Percentiles rank a stretch among this genome's conserved stretches.
These are phyloP conservation scores for Nomada ruficornis DNA, from an alignment of 2,888 invertebrate species.

Conservation along the genomic window DNA sequence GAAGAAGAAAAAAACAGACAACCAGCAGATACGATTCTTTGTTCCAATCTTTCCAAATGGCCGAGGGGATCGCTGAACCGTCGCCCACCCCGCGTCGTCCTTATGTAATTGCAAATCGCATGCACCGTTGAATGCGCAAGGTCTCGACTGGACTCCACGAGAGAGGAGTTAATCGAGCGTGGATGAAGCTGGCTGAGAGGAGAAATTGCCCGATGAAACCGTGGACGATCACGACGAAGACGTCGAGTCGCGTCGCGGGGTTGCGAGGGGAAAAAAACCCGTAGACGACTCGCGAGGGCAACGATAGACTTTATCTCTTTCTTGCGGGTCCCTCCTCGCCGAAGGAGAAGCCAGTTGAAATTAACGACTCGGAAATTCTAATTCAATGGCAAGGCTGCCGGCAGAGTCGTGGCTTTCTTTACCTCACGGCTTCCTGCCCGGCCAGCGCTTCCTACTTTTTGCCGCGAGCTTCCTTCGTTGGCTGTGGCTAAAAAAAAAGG, in stretches of 20 bases:
- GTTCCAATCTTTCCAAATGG: neutral
- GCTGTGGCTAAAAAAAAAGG: neutral
- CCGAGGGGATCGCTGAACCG: neutral
- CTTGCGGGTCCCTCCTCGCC: slow-evolving; percentile 30
- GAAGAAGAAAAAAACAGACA: neutral
- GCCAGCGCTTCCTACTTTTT: slow-evolving; percentile 36
- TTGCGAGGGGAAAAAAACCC: slow-evolving; percentile 21
- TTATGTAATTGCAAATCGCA: slow-evolving; percentile 57
- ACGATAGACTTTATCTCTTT: slow-evolving; percentile 35
- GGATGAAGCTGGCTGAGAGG: slow-evolving; percentile 61
- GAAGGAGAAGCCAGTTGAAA: slow-evolving; percentile 66
- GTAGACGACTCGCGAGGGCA: neutral
- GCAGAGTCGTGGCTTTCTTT: slow-evolving; percentile 38
- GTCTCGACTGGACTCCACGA: slow-evolving; percentile 64
- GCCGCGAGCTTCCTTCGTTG: slow-evolving; percentile 47
- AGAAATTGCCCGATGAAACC: slow-evolving; percentile 65
- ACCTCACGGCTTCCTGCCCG: slow-evolving; percentile 41
- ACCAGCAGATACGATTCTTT: neutral
- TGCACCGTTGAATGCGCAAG: slow-evolving; percentile 71
- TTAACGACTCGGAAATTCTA: slow-evolving; percentile 79
- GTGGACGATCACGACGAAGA: slow-evolving; percentile 22
- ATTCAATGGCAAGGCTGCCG: slow-evolving; percentile 78
- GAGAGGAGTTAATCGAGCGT: slow-evolving; percentile 75
- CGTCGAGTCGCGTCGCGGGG: neutral
- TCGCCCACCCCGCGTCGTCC: neutral